Percentiles rank a stretch among this genome's conserved stretches.
Evolutionary conservation across 1,140 invertebrate species (phyloP).

Genomic region (Pseudomyrmex dendroicus): DNA sequence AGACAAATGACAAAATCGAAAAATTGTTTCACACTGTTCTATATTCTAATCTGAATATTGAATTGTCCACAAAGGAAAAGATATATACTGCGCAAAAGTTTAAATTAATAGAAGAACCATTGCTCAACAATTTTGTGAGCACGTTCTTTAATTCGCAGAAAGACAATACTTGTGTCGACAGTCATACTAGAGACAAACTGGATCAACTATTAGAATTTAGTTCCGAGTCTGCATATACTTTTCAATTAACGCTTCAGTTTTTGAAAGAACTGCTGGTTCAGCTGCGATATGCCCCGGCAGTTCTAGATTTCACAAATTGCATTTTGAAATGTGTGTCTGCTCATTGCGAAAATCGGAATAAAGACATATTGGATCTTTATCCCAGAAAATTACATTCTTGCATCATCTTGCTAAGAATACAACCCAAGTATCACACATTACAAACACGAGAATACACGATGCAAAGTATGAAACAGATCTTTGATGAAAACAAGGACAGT

Average conservation of each 20-base stretch:
- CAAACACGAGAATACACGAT: constrained; percentile 72
- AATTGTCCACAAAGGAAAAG: constrained; percentile 69
- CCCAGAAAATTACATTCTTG: constrained; percentile 75
- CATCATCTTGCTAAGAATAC: constrained; percentile 77
- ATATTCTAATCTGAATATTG: constrained; percentile 64
- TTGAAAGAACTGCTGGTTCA: constrained; percentile 76
- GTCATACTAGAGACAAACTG: constrained; percentile 17
- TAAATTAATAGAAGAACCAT: constrained; percentile 77
- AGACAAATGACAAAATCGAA: constrained; percentile 66
- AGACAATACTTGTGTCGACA: constrained; percentile 5
- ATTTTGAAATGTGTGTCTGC: constrained; percentile 71
- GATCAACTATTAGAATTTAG: constrained; percentile 69
- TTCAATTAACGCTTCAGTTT: constrained; percentile 72
- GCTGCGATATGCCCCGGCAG: constrained; percentile 68
- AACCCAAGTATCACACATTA: constrained; percentile 71
- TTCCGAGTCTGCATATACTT: constrained; percentile 69
- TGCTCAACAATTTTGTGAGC: constrained; percentile 71
- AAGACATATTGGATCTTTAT: constrained; percentile 78
- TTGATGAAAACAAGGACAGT: constrained; percentile 68
- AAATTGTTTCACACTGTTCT: constrained; percentile 67
- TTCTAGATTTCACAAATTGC: constrained; percentile 75
- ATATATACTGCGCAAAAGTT: constrained; percentile 72
- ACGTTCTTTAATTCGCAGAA: constrained; percentile 52
- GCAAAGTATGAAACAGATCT: constrained; percentile 68
- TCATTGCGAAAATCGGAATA: constrained; percentile 58